Evolutionary conservation across 2,888 invertebrate species (phyloP), one percentile per base, ranked within the genome.

Genomic region (Leptopilina myrica): DNA sequence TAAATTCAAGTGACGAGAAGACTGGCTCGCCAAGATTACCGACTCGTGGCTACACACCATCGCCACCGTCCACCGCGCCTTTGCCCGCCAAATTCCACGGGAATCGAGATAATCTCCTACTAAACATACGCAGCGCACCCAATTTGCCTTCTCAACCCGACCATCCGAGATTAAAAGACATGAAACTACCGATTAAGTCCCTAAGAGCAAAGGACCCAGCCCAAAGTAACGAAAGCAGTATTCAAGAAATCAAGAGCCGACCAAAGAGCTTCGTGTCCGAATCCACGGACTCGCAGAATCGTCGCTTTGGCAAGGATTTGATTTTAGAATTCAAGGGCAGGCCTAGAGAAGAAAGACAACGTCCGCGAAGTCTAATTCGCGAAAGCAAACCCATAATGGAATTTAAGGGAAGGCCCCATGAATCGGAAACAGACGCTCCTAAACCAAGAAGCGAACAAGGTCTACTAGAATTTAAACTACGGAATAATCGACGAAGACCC

Each of bases 1-100:
- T 92, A 43, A 91, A 90, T 64, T 91, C 90, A 26, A 87, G 89
- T 79, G 90, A 91, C 78, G 91, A 91, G 78, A 90, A 91, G 78
- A 87, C 86, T 4, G 87, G 86, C 5, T 89, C 90, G 5, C 88
- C 90, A 12, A 84, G 95, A 87, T 89, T 95, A 84, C 95, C 95
- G 0, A 91, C 95, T 73, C 93, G 96, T 49, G 95, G 95, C 59
- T 96, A 95, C 85, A 96, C 96, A 5, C 96, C 96, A 12, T 96
- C 96, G 64, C 96, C 97, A 73, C 97, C 97, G 79, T 96, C 97
- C 80, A 97, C 96, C 26, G 96, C 96, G 1, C 97, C 97, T 33
- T 92, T 97, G 85, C 96, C 97, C 2, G 94, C 95, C 81, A 97
- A 97, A 91, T 97, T 96, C 92, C 94, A 94, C 85, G 87, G 87